These are phyloP conservation scores for Bombycilla garrulus DNA, from an alignment of 2,113 vertebrate species.

Conservation along the genomic window DNA sequence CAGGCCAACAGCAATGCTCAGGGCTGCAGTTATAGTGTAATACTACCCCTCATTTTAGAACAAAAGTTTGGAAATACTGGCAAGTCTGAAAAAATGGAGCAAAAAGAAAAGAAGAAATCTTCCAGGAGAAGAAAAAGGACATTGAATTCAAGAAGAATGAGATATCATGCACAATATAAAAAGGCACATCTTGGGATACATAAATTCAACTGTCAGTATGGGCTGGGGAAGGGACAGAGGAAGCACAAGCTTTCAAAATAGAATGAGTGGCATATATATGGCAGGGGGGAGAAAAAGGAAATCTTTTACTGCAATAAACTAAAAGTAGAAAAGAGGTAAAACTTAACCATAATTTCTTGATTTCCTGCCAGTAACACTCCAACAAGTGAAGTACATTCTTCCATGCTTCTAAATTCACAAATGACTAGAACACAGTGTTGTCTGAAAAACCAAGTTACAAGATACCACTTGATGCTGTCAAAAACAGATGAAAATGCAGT, in stretches of 20 bases:
- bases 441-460: neutral
- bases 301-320: neutral
- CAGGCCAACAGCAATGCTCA: neutral
- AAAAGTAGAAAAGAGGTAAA: neutral
- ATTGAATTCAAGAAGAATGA: neutral
- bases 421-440: neutral
- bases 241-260: neutral
- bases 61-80: neutral
- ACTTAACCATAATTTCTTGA: neutral
- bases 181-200: neutral
- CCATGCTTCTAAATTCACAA: neutral
- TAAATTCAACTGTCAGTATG: neutral
- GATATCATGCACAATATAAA: neutral
- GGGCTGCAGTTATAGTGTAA: neutral
- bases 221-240: neutral
- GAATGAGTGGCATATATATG: neutral
- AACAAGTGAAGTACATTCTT: neutral
- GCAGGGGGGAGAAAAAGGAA: neutral
- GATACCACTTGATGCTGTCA: rapidly evolving
- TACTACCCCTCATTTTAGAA: neutral
- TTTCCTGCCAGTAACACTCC: neutral
- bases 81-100: neutral
- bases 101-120: neutral
- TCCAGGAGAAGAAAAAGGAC: neutral
- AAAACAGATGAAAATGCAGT: neutral